Percentiles rank a stretch among this genome's conserved stretches.
phyloP scores from a whole-genome alignment of 2,113 vertebrate species.

The Arvicanthis niloticus region DNA sequence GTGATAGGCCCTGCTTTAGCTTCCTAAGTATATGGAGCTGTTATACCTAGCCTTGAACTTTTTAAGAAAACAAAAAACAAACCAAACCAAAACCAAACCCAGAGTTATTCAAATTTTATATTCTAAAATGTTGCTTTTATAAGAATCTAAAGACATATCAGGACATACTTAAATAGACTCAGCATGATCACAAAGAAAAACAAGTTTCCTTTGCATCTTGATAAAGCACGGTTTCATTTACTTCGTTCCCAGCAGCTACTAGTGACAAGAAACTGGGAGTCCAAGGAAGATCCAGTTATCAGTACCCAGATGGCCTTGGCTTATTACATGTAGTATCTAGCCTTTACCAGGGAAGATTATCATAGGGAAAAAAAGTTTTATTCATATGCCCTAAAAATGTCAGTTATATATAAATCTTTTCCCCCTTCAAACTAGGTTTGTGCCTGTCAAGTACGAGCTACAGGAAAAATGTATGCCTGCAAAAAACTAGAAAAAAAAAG shows the following conservation, averaged over 20 bases:
- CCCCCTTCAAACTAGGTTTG: conserved; percentile 90
- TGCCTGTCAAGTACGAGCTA: conserved; percentile 96
- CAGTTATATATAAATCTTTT: not conserved
- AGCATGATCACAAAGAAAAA: not conserved
- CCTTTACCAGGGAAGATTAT: not conserved
- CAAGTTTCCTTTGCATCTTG: too few species aligned
- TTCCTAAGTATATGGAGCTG: not conserved
- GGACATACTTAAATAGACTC: not conserved
- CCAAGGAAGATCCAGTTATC: accelerated
- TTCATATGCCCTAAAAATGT: not conserved
- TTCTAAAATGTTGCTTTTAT: not conserved
- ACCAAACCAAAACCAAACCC: not conserved
- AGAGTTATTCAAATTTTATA: not conserved
- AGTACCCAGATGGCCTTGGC: accelerated
- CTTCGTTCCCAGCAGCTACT: not conserved
- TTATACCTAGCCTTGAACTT: not conserved
- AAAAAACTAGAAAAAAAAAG: conserved; percentile 97
- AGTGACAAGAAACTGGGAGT: not conserved
- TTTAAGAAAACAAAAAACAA: not conserved
- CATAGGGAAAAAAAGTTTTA: not conserved
- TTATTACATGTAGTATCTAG: accelerated
- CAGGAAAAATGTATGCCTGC: conserved; percentile 98
- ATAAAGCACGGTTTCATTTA: not conserved
- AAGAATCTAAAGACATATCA: not conserved
- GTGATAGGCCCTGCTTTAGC: not conserved